Base-by-base conservation (phyloP, 2,113 vertebrate genomes). In the Channa maculata region DNA sequence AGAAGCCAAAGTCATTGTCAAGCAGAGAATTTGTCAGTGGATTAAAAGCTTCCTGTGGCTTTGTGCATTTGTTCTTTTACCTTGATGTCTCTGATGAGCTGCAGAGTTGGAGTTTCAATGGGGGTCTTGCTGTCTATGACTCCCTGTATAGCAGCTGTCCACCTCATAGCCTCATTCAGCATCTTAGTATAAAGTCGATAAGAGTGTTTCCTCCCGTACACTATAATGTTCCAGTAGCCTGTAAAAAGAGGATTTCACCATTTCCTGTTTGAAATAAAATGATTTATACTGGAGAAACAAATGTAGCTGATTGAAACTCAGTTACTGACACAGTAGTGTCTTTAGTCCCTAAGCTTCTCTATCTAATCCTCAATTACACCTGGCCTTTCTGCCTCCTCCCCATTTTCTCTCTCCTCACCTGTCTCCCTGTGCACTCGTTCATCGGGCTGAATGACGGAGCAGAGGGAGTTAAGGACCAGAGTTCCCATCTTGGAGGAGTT, bases 161-260 rank as follows among this genome's bases (percentile, higher is more conserved):
- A 98, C 74, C 97, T 94, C 94, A 96, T 96, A 64, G 96, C 96
- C 75, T 97, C 96, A 0, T 96, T 96, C 77, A 96, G 77, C 86
- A 96, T 92, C 92, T 97, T 97, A 0, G 96, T 96, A 76, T 97
- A 97, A 49, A 97, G 92, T 0, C 95, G 91, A 75, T 97, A 97
- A 0, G 96, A 96, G 57, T 97, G 96, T 79, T 97, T 97, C 73
- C 96, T 91, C 41, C 96, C 96, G 0, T 96, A 96, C 49, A 97
- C 95, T 0, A 95, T 95, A 81, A 96, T 94, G 90, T 96, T 97
- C 96, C 97, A 98, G 75, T 97, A 97, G 52, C 97, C 97, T 98
- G 85, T 2, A 39, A 46, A 62, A 5, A 62, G 45, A 55, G 5
- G 10, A 65, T 4, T 52, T 8, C 12, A 0, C 9, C 6, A 54